These are phyloP conservation scores for Columba janthina DNA, from an alignment of 2,113 vertebrate species.

Conservation along the genomic window DNA sequence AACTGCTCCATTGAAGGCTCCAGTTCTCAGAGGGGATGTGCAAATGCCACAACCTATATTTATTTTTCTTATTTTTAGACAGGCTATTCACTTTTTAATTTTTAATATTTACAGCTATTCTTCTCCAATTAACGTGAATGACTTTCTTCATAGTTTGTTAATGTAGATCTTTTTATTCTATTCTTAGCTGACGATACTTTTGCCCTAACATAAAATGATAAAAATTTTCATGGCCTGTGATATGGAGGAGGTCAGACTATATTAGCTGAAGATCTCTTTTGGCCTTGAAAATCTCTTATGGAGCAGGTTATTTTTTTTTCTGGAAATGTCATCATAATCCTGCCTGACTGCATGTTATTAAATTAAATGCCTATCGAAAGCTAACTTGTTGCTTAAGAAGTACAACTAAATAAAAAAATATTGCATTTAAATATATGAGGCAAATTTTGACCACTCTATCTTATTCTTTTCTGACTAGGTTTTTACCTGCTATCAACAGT, in stretches of 20 bases:
- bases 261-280: not conserved
- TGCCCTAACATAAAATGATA: not conserved
- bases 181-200: not conserved
- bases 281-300: not conserved
- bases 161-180: not conserved
- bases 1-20: too few species aligned
- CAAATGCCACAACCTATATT: not conserved
- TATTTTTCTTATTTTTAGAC: not conserved
- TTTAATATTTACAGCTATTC: not conserved
- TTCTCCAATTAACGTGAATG: not conserved
- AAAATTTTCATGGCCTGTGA: not conserved
- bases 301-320: not conserved
- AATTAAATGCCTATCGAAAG: not conserved
- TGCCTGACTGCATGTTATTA: not conserved
- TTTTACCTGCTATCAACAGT: not conserved
- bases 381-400: not conserved
- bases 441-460: not conserved
- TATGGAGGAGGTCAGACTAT: not conserved
- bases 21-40: too few species aligned
- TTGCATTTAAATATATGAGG: not conserved
- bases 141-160: not conserved
- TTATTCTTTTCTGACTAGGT: not conserved
- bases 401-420: not conserved
- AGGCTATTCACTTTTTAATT: not conserved
- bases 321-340: not conserved